phyloP scores from a whole-genome alignment of 1,140 invertebrate species.

The Tetragnatha versicolor region DNA sequence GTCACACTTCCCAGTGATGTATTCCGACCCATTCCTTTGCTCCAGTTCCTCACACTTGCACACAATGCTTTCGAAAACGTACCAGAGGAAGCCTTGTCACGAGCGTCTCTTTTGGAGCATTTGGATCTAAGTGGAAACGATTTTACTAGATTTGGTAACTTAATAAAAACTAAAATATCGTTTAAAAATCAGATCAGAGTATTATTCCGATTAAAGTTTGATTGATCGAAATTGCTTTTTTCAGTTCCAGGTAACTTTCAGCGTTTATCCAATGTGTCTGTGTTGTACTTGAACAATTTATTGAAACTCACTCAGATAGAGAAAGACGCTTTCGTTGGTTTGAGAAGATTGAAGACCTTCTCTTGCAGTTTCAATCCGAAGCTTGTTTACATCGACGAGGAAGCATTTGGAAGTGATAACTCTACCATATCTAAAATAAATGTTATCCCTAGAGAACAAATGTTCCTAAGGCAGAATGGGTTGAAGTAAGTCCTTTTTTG shows the following conservation, averaged over 20 bases:
- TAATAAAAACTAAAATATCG: background rate
- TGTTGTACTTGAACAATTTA: constrained; percentile 21
- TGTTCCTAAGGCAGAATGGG: constrained; percentile 18
- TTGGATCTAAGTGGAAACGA: constrained; percentile 44
- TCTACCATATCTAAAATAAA: background rate
- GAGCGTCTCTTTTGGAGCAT: constrained; percentile 2
- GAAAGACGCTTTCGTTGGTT: constrained; percentile 3
- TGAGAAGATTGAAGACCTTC: constrained; percentile 2
- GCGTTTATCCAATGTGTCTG: background rate
- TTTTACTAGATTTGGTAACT: constrained; percentile 30
- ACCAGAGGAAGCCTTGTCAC: constrained; percentile 21
- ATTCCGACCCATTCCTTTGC: background rate
- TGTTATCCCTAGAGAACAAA: background rate
- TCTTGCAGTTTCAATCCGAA: constrained; percentile 39
- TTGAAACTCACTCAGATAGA: background rate
- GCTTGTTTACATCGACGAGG: constrained; percentile 7
- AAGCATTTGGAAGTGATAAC: constrained; percentile 17
- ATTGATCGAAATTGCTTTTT: background rate
- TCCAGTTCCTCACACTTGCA: constrained; percentile 13
- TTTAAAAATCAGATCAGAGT: background rate
- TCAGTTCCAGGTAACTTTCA: background rate
- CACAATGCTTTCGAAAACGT: constrained; percentile 41
- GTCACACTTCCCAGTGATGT: constrained; percentile 16
- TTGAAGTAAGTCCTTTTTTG: constrained; percentile 34
- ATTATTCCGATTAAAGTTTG: background rate